phyloP scores from a whole-genome alignment of 2,888 invertebrate genomes.

The Synanthedon andrenaeformis region DNA sequence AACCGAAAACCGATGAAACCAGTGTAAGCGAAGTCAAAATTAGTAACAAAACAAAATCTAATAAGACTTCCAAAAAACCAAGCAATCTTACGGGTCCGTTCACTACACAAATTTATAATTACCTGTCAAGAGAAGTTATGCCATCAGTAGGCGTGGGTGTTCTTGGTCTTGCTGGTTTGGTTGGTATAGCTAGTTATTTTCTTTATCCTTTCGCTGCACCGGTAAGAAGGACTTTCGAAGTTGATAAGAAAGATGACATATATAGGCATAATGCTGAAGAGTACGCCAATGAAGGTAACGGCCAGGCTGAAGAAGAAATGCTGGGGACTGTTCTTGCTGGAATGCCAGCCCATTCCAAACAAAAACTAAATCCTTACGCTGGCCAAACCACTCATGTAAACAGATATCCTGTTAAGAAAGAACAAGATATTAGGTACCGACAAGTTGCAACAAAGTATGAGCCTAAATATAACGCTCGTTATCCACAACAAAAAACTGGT shows the following conservation, averaged over 20 bases:
- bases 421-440: constrained; percentile 58
- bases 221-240: constrained; percentile 75
- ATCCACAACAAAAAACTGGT: constrained; percentile 62
- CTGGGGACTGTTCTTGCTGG: constrained; percentile 81
- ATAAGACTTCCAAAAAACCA: constrained; percentile 48
- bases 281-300: constrained; percentile 74
- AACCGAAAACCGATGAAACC: constrained; percentile 43
- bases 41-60: constrained; percentile 66
- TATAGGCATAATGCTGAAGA: constrained; percentile 78
- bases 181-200: constrained; percentile 82
- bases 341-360: constrained; percentile 68
- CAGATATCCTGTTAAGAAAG: constrained; percentile 50
- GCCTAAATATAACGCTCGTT: constrained; percentile 48
- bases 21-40: constrained; percentile 50
- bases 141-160: constrained; percentile 84
- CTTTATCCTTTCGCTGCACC: constrained; percentile 79
- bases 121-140: constrained; percentile 83
- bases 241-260: constrained; percentile 73
- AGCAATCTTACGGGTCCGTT: constrained; percentile 68
- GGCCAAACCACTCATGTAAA: constrained; percentile 48
- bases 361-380: constrained; percentile 57
- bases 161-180: constrained; percentile 78
- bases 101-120: constrained; percentile 81
- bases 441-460: constrained; percentile 51
- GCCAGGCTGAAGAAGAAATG: constrained; percentile 82